Evolutionary conservation across 2,113 vertebrate species (phyloP).

Genomic region (Vulpes vulpes): DNA sequence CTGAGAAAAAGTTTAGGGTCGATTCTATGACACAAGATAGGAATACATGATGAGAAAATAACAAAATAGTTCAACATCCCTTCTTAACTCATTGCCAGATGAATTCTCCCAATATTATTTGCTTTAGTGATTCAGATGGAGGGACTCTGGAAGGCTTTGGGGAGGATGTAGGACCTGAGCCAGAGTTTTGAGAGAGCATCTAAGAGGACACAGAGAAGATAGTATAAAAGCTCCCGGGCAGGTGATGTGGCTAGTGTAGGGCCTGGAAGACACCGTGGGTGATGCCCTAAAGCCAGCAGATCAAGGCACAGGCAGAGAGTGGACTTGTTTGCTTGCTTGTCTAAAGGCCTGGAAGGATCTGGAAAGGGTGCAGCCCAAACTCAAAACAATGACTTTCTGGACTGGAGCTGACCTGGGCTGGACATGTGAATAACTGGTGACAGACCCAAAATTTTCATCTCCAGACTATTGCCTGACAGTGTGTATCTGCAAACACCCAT

Average conservation of each 20-base stretch:
- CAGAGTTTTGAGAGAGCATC: neutral
- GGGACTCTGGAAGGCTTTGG: neutral
- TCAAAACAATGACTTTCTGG: neutral
- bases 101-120: neutral
- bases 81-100: neutral
- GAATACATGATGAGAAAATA: neutral
- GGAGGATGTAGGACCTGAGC: neutral
- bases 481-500: rapidly evolving
- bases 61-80: neutral
- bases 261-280: too few relatives aligned
- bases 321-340: neutral
- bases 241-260: rapidly evolving
- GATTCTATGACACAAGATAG: neutral
- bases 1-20: neutral
- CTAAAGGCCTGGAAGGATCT: neutral
- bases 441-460: rapidly evolving
- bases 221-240: neutral
- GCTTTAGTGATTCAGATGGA: neutral
- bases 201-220: neutral
- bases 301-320: neutral
- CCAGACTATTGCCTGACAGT: rapidly evolving
- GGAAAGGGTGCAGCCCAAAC: neutral
- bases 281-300: rapidly evolving
- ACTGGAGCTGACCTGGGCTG: neutral
- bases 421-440: rapidly evolving